Conservation (phyloP, 2,113 vertebrate genomes). For the Macrotus californicus region DNA sequence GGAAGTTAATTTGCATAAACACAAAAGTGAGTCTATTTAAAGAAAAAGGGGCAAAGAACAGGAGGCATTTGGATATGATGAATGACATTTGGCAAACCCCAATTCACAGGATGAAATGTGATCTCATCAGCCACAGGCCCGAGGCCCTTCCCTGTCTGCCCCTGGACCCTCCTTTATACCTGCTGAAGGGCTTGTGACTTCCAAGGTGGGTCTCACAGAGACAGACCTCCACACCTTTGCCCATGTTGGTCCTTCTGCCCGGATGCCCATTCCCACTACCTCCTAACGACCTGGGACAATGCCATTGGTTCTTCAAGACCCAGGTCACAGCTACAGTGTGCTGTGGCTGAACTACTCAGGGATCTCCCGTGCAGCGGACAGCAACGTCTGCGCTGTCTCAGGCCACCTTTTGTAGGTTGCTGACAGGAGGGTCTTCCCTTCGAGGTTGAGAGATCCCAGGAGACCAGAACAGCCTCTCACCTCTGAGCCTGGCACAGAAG, state of each 20-base stretch:
- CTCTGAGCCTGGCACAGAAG: not conserved
- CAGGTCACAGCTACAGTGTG: no score
- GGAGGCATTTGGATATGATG: not conserved
- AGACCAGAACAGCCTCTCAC: not conserved
- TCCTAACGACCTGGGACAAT: not conserved
- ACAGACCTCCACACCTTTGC: not conserved
- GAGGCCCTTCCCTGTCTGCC: not conserved
- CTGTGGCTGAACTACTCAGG: not conserved
- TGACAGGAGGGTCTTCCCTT: not conserved
- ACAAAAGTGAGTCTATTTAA: not conserved
- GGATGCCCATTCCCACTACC: no score
- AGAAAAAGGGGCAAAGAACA: not conserved
- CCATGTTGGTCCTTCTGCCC: not conserved
- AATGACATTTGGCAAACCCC: not conserved
- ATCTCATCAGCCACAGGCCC: not conserved
- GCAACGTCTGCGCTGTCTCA: not conserved
- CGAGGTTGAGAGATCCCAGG: not conserved
- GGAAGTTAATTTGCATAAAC: not conserved
- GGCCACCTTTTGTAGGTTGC: not conserved
- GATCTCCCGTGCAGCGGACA: not conserved
- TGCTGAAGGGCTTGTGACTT: not conserved
- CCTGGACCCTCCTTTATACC: not conserved
- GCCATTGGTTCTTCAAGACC: not conserved
- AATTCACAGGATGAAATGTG: not conserved
- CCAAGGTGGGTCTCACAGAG: not conserved